Conservation (phyloP, 2,113 vertebrate genomes). For the Anolis sagrei region DNA sequence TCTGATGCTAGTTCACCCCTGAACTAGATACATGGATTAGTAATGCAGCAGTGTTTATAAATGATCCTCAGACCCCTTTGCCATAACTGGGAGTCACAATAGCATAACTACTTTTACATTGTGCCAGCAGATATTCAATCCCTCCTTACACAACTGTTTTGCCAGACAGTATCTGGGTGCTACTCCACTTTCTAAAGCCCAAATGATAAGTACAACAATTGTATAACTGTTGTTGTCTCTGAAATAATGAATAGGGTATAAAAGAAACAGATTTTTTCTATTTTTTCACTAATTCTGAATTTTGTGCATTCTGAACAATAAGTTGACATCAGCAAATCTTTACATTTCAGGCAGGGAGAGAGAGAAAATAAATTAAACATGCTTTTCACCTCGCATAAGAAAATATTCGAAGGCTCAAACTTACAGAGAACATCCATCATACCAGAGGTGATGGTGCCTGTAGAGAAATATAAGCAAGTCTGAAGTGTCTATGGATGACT, state of each 20-base stretch:
- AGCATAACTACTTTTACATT: too few relatives aligned
- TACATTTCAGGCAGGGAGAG: background rate
- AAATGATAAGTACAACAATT: background rate
- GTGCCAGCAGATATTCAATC: too few relatives aligned
- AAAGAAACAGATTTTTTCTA: background rate
- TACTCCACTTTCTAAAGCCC: background rate
- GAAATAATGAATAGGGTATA: background rate
- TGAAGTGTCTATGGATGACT: conserved; percentile 75
- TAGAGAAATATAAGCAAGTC: conserved; percentile 75
- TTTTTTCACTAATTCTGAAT: conserved; percentile 32
- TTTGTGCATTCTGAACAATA: conserved; percentile 29
- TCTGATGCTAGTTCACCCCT: background rate
- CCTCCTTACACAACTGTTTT: too few relatives aligned
- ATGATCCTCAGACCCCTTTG: background rate
- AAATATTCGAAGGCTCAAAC: conserved; percentile 70
- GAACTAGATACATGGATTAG: background rate
- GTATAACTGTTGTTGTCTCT: background rate
- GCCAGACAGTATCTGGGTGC: too few relatives aligned
- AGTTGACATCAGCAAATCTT: conserved; percentile 52
- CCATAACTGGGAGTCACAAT: too few relatives aligned
- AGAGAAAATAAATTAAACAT: conserved; percentile 58
- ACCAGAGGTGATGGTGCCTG: conserved; percentile 65
- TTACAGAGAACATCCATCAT: conserved; percentile 73
- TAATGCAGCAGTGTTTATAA: background rate
- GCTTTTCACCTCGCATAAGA: conserved; percentile 59